Evolutionary conservation across 2,113 vertebrate genomes (phyloP).

Genomic region (Amphilophus citrinellus): DNA sequence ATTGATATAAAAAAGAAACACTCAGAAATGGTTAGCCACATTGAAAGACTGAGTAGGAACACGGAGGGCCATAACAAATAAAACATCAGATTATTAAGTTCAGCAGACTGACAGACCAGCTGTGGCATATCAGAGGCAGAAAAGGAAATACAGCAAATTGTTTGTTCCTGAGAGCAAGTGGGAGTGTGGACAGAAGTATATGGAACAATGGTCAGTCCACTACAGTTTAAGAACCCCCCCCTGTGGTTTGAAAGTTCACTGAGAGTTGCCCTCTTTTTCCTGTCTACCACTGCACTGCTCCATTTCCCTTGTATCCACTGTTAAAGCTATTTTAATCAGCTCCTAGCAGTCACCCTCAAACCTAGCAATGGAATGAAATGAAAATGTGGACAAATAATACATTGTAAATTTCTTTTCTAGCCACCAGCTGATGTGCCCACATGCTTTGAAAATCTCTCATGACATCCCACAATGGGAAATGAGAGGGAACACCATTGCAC

Average conservation of each 20-base stretch:
- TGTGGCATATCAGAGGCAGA: slow-evolving; percentile 21
- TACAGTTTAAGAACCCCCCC: slow-evolving; percentile 41
- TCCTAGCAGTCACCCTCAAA: slow-evolving; percentile 29
- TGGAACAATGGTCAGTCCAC: slow-evolving; percentile 48
- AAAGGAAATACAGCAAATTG: slow-evolving; percentile 52
- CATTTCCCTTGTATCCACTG: slow-evolving; percentile 13
- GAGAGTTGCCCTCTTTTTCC: slow-evolving; percentile 17
- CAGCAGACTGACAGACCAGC: slow-evolving; percentile 15
- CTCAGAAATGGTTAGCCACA: neutral
- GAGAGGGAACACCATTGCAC: slow-evolving; percentile 41
- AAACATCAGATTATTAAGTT: slow-evolving; percentile 41
- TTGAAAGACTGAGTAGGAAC: slow-evolving; percentile 6
- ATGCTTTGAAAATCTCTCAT: slow-evolving; percentile 44
- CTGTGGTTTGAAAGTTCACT: slow-evolving; percentile 50
- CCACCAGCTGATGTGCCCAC: slow-evolving; percentile 50
- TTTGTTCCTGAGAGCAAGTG: slow-evolving; percentile 47
- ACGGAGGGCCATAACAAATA: neutral
- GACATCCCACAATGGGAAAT: slow-evolving; percentile 48
- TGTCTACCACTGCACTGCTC: slow-evolving; percentile 14
- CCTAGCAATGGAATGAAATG: slow-evolving; percentile 25
- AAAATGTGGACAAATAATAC: slow-evolving; percentile 49
- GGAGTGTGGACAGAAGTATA: slow-evolving; percentile 28
- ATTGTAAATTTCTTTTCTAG: slow-evolving; percentile 63
- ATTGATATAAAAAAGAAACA: slow-evolving; percentile 7
- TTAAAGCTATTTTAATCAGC: slow-evolving; percentile 54